Percentiles rank a stretch among this genome's conserved stretches.
These are phyloP conservation scores for Sipha flava DNA, from an alignment of 1,140 invertebrate species.

Conservation along the genomic window DNA sequence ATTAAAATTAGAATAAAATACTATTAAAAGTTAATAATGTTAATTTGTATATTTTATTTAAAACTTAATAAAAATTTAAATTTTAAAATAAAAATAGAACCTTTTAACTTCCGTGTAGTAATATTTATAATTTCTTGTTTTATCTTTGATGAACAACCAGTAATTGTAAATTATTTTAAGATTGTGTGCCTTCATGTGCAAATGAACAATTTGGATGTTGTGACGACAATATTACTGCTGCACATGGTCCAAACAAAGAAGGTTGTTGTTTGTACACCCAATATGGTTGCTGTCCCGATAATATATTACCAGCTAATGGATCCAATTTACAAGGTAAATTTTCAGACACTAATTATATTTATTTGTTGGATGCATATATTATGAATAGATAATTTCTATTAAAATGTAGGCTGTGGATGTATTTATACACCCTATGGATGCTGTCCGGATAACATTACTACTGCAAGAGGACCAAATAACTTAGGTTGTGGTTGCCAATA, in stretches of 20 bases:
- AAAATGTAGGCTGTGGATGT: conserved; percentile 61
- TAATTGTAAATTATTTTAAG: conserved; percentile 41
- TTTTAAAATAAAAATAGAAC: too few species aligned
- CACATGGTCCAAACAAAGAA: conserved; percentile 71
- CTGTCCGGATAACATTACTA: conserved; percentile 79
- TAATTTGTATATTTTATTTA: too few species aligned
- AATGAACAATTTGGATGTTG: conserved; percentile 79
- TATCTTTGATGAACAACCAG: too few species aligned
- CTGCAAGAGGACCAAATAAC: conserved; percentile 60
- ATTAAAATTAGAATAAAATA: not conserved
- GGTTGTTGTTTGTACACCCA: conserved; percentile 67
- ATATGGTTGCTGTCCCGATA: conserved; percentile 84
- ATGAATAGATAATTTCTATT: conserved; percentile 58
- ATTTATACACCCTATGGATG: conserved; percentile 76
- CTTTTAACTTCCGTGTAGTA: too few species aligned
- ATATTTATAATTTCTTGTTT: too few species aligned
- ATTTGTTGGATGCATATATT: not conserved
- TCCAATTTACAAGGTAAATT: conserved; percentile 58
- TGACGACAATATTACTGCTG: conserved; percentile 69
- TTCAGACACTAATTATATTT: not conserved
- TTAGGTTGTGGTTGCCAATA: conserved; percentile 72
- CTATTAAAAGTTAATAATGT: too few species aligned
- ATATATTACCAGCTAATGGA: conserved; percentile 71
- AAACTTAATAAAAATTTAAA: too few species aligned
- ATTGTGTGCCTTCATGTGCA: conserved; percentile 63